Evolutionary conservation across 2,113 vertebrate species (phyloP).

Genomic region (Neolamprologus longior): DNA sequence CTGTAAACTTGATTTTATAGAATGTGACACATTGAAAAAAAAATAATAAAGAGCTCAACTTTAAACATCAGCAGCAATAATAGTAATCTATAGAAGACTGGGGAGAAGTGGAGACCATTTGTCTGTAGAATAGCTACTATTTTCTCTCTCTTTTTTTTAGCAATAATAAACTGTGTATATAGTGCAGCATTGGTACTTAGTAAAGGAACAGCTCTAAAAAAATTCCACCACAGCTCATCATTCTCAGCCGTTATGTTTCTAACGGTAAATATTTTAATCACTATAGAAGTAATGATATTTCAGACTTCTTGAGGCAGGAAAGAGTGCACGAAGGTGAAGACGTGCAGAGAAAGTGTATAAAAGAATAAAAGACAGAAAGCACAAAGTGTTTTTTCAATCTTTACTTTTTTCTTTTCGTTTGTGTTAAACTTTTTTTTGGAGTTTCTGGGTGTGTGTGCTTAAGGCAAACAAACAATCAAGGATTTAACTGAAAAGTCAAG

Average conservation of each 20-base stretch:
- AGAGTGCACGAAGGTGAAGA: not conserved
- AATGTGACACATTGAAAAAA: not conserved
- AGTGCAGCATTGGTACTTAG: rapidly evolving
- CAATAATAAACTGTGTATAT: not conserved
- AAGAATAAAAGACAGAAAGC: not conserved
- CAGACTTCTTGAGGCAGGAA: not conserved
- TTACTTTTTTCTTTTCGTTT: not conserved
- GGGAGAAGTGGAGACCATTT: not conserved
- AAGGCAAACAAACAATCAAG: not conserved
- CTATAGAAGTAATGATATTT: not conserved
- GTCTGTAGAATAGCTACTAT: not conserved
- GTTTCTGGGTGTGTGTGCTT: not conserved
- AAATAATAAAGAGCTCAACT: not conserved
- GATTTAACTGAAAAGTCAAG: not conserved
- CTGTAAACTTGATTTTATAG: not conserved
- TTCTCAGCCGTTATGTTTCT: not conserved
- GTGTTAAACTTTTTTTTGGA: not conserved
- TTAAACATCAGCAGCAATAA: not conserved
- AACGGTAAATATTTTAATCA: not conserved
- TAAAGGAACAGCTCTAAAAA: not conserved
- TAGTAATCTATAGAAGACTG: not conserved
- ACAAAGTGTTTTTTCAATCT: not conserved
- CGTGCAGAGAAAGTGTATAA: not conserved
- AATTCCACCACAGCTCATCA: not conserved
- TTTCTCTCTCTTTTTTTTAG: not conserved